Evolutionary conservation across 2,797 vertebrate genomes (phyloP).

Genomic region (Trachops cirrhosus): DNA sequence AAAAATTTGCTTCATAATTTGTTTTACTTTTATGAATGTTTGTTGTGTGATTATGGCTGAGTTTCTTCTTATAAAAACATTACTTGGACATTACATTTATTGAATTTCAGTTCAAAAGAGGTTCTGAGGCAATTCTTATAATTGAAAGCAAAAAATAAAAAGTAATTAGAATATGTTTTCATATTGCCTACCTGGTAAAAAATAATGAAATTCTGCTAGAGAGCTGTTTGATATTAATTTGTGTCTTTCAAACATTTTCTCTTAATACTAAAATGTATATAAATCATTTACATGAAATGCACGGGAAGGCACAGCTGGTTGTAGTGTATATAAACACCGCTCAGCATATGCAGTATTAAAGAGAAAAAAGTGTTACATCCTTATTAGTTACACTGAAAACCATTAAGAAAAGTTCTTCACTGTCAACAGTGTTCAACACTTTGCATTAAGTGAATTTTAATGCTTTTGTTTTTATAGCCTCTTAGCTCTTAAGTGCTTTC

Average conservation of each 20-base stretch:
- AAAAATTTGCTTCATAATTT: neutral
- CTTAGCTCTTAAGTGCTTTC: neutral
- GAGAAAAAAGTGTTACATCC: slow-evolving; percentile 89
- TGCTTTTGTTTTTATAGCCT: neutral
- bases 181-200: slow-evolving; percentile 84
- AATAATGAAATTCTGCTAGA: slow-evolving; percentile 86
- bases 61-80: slow-evolving; percentile 75
- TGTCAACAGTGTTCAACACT: slow-evolving; percentile 87
- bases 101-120: slow-evolving; percentile 85
- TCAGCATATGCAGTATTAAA: slow-evolving; percentile 87
- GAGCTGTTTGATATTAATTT: slow-evolving; percentile 86
- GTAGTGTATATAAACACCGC: slow-evolving; percentile 88
- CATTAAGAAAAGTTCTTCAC: slow-evolving; percentile 82
- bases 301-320: slow-evolving; percentile 95
- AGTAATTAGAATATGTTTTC: slow-evolving; percentile 88
- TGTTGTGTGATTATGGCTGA: slow-evolving; percentile 76
- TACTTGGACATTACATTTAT: slow-evolving; percentile 83
- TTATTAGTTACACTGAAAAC: slow-evolving; percentile 82
- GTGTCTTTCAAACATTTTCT: slow-evolving; percentile 84
- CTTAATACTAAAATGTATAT: slow-evolving; percentile 90
- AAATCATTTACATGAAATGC: slow-evolving; percentile 92
- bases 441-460: neutral
- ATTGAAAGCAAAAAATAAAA: slow-evolving; percentile 88
- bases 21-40: slow-evolving; percentile 32
- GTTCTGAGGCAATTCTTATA: slow-evolving; percentile 83